Evolutionary conservation across 2,888 invertebrate species (phyloP).

Genomic region (Ornithoptera alexandrae): DNA sequence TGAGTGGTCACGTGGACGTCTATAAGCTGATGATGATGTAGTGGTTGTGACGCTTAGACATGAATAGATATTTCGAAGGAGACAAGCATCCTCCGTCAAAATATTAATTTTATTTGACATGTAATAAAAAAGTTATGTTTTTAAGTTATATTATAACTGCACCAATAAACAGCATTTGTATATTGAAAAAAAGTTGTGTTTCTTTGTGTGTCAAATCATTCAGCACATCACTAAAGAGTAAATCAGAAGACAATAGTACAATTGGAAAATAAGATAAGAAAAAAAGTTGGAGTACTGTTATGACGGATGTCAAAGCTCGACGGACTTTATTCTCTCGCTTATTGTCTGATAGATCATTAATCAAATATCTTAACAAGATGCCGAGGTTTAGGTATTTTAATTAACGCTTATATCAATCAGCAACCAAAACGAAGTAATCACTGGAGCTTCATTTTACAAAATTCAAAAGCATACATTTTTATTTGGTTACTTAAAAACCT

Average conservation of each 20-base stretch:
- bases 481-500: background rate
- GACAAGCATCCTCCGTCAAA: too few species aligned
- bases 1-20: too few species aligned
- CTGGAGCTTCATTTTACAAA: background rate
- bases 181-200: background rate
- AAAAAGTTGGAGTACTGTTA: conserved; percentile 22
- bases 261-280: conserved; percentile 35
- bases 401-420: conserved; percentile 22
- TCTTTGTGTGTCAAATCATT: background rate
- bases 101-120: too few species aligned
- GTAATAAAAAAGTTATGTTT: too few species aligned
- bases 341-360: conserved; percentile 25
- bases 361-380: conserved; percentile 25
- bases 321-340: conserved; percentile 7
- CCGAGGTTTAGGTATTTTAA: conserved; percentile 25
- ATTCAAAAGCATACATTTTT: background rate
- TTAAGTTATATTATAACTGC: too few species aligned
- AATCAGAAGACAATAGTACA: conserved; percentile 31
- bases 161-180: too few species aligned
- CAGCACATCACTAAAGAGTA: conserved; percentile 28
- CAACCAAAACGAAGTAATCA: conserved; percentile 4
- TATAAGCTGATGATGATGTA: too few species aligned
- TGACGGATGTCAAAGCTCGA: conserved; percentile 15
- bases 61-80: too few species aligned
- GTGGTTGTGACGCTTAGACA: too few species aligned